Base-by-base conservation (phyloP, 2,888 invertebrate genomes). In the Zaprionus bogoriensis region DNA sequence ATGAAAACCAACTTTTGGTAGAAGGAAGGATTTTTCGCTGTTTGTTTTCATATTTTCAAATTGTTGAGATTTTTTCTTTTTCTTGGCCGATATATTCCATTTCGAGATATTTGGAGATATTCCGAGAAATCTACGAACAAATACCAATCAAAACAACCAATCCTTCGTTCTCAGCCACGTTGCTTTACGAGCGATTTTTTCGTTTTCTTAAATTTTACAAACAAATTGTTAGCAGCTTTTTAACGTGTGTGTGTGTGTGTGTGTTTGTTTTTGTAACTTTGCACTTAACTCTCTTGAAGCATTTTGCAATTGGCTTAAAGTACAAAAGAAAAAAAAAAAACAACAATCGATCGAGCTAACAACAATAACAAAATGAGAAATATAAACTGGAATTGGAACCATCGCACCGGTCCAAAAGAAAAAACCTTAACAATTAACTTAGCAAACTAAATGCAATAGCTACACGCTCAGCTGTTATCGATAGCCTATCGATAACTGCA, bases 11-110 rank as follows among this genome's bases (percentile, higher is more conserved):
- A 55, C 77, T 81, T 62, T 72, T 76, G 78, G 79, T 87, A 86
- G 82, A 80, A 78, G 84, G 86, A 89, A 89, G 89, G 89, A 89
- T 87, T 88, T 79, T 67, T 58, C 71, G 77, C 51, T 69, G 65
- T 66, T 75, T 62, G 47, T 57, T 28, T 23, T 51, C 2, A 20
- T 22, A 41, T 61, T 51, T 45, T 45, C 69, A 76, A 74, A 77
- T 87, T 91, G 91, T 89, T 91, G 88, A 91, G 91, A 91, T 91
- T 91, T 91, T 91, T 91, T 91, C 91, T 90, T 91, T 90, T 89
- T 89, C 88, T 87, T 87, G 90, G 89, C 85, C 91, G 91, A 90
- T 90, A 89, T 90, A 79, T 74, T 83, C 84, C 84, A 77, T 65
- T 52, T 45, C 47, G 59, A 52, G 67, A 53, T 39, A 67, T 77